Conservation (phyloP, 2,888 invertebrate genomes). For the Fissipunctia ypsillon region DNA sequence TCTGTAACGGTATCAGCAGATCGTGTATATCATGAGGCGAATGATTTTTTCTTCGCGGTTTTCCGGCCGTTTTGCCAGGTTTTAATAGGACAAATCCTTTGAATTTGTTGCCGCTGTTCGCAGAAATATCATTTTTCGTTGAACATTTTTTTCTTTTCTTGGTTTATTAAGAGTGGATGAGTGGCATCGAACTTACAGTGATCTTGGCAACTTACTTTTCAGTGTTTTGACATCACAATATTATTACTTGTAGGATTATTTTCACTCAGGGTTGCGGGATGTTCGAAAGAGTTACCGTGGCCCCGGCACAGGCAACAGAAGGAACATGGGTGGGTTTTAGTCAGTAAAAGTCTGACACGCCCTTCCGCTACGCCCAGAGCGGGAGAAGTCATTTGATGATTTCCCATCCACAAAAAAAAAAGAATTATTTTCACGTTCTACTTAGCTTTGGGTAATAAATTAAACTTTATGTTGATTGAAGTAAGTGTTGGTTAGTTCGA, state of each 20-base stretch:
- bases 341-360: no score
- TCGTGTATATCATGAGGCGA: conserved; percentile 65
- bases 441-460: no score
- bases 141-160: conserved; percentile 1
- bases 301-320: no score
- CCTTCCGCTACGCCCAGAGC: no score
- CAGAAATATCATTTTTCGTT: conserved; percentile 35
- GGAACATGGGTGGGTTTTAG: no score
- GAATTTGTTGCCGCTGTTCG: conserved; percentile 39
- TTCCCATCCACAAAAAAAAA: no score
- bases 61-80: conserved; percentile 46
- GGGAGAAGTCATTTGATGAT: no score
- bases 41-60: conserved; percentile 69
- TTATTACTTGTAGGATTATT: no score
- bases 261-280: no score
- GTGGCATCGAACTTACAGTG: background rate
- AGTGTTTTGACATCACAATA: background rate
- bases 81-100: conserved; percentile 60
- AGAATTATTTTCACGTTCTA: no score
- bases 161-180: background rate
- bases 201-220: background rate
- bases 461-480: background rate
- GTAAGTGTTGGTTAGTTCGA: background rate
- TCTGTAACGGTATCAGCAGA: conserved; percentile 75
- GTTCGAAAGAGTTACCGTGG: no score